Evolutionary conservation across 2,888 invertebrate genomes (phyloP).

Genomic region (Fragum fragum): DNA sequence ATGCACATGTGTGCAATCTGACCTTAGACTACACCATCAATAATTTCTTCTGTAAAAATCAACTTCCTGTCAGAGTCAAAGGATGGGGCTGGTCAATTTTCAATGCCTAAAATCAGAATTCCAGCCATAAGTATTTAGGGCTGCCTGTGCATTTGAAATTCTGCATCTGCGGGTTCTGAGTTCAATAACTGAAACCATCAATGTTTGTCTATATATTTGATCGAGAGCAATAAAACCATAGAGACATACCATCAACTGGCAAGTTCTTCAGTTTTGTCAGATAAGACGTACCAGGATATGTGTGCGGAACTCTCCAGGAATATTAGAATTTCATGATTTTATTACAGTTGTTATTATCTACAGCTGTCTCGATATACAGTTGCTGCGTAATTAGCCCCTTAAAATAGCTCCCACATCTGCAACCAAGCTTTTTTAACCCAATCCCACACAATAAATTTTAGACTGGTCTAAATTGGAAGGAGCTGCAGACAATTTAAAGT

Average conservation of each 20-base stretch:
- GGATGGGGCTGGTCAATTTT: no score
- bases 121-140: no score
- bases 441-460: no score
- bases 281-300: constrained; percentile 25
- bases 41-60: no score
- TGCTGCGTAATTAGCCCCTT: constrained; percentile 17
- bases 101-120: no score
- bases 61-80: no score
- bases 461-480: no score
- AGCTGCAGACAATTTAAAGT: no score
- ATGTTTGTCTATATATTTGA: constrained; percentile 11
- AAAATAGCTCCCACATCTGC: constrained; percentile 24
- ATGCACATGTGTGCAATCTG: no score
- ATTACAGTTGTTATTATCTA: constrained; percentile 32
- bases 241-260: constrained; percentile 4
- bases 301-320: constrained; percentile 9
- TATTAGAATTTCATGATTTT: constrained; percentile 37
- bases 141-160: no score
- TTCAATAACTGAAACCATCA: constrained; percentile 1
- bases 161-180: neutral
- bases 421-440: constrained; percentile 10
- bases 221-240: constrained; percentile 22
- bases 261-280: neutral
- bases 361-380: constrained; percentile 33
- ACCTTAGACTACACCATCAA: no score